Percentiles rank a stretch among this genome's conserved stretches.
Conservation (phyloP, 2,113 vertebrate species). For the Ceyx melanurus region DNA sequence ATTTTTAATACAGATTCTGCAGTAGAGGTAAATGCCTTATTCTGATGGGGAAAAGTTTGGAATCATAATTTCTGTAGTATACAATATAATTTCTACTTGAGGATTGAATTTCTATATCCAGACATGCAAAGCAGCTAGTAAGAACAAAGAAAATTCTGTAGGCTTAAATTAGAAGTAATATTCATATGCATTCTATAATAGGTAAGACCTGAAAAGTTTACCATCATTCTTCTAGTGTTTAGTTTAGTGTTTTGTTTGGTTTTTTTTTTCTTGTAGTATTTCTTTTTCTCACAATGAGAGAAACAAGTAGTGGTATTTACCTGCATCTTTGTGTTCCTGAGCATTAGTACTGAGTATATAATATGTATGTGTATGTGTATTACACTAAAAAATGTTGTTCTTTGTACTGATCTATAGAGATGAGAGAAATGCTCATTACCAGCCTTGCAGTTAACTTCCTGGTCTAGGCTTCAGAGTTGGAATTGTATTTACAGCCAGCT, state of each 20-base stretch:
- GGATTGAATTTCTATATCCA: background rate
- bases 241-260: background rate
- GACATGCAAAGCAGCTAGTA: background rate
- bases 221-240: background rate
- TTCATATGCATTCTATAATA: background rate
- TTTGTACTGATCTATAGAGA: background rate
- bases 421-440: background rate
- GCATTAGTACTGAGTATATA: background rate
- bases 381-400: background rate
- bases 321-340: background rate
- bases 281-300: background rate
- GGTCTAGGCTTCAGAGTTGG: background rate
- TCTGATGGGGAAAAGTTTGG: background rate
- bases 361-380: background rate
- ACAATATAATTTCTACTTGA: background rate
- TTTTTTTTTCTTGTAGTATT: background rate
- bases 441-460: background rate
- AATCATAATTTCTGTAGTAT: slow-evolving; percentile 11
- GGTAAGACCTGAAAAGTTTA: background rate
- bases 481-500: background rate
- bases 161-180: background rate
- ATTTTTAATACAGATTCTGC: slow-evolving; percentile 35
- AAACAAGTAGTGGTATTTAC: background rate
- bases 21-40: slow-evolving; percentile 1
- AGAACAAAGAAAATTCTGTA: background rate